Percentiles rank a stretch among this genome's conserved stretches.
Conservation (phyloP, 1,140 invertebrate genomes). For the Caerostris darwini region DNA sequence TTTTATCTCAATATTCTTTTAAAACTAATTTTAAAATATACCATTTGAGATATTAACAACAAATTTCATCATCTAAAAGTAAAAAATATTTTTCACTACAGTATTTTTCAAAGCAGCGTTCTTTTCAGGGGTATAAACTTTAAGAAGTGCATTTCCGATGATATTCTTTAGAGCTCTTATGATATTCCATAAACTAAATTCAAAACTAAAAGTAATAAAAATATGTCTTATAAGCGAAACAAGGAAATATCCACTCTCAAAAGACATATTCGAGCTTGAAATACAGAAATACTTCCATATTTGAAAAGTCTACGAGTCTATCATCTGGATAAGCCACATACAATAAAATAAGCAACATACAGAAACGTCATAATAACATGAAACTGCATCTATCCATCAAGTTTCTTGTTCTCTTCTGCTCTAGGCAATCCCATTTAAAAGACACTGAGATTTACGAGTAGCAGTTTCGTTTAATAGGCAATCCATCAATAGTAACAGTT, state of each 20-base stretch:
- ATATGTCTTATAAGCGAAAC: not conserved
- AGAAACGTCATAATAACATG: constrained; percentile 58
- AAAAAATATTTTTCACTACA: not conserved
- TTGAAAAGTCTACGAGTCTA: constrained; percentile 13
- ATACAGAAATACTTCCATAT: constrained; percentile 33
- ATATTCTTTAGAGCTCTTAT: not conserved
- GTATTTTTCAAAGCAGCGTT: not conserved
- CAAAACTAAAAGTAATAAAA: not conserved
- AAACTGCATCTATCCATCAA: constrained; percentile 63
- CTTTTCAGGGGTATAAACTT: not conserved
- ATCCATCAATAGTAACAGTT: constrained; percentile 45
- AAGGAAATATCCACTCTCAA: not conserved
- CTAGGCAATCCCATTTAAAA: constrained; percentile 60
- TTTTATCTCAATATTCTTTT: no score
- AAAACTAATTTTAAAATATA: no score
- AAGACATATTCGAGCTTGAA: not conserved
- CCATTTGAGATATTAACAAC: no score
- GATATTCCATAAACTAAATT: not conserved
- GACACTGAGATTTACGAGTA: constrained; percentile 61
- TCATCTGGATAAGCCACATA: constrained; percentile 52
- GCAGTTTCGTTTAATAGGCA: constrained; percentile 66
- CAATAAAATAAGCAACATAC: constrained; percentile 46
- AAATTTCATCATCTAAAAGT: not conserved
- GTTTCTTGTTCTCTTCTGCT: constrained; percentile 50
- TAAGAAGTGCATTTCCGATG: not conserved